phyloP scores from a whole-genome alignment of 2,797 vertebrate species.

The Poecilia gillii region DNA sequence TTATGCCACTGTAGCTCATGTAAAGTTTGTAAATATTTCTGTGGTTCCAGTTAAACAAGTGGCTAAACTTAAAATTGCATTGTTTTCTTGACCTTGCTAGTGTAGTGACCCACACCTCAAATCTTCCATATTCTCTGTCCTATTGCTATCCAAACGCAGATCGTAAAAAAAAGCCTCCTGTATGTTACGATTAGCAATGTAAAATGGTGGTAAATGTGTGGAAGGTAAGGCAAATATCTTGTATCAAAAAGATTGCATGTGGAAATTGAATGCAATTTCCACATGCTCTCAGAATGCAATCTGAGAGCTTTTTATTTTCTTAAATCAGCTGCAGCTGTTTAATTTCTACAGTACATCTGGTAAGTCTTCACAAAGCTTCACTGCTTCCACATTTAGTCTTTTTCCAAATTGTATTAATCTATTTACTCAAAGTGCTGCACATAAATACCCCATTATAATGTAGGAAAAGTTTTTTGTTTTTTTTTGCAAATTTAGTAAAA shows the following conservation, averaged over 20 bases:
- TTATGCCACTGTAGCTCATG: not conserved
- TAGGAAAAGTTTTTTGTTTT: not conserved
- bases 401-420: not conserved
- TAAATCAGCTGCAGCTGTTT: not conserved
- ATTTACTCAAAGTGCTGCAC: too few species aligned
- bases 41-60: constrained; percentile 4
- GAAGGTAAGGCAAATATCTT: not conserved
- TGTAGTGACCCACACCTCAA: not conserved
- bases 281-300: too few species aligned
- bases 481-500: too few species aligned
- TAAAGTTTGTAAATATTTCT: constrained; percentile 2
- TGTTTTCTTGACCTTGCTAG: not conserved
- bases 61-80: not conserved
- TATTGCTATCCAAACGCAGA: not conserved
- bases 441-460: not conserved
- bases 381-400: not conserved
- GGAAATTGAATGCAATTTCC: not conserved
- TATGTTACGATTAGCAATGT: not conserved
- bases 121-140: not conserved
- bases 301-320: not conserved
- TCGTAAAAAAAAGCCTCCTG: not conserved
- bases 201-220: not conserved
- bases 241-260: not conserved
- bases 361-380: not conserved
- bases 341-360: not conserved